Percentiles rank a stretch among this genome's conserved stretches.
Conservation (phyloP, 1,140 invertebrate species). For the Notospermus geniculatus region DNA sequence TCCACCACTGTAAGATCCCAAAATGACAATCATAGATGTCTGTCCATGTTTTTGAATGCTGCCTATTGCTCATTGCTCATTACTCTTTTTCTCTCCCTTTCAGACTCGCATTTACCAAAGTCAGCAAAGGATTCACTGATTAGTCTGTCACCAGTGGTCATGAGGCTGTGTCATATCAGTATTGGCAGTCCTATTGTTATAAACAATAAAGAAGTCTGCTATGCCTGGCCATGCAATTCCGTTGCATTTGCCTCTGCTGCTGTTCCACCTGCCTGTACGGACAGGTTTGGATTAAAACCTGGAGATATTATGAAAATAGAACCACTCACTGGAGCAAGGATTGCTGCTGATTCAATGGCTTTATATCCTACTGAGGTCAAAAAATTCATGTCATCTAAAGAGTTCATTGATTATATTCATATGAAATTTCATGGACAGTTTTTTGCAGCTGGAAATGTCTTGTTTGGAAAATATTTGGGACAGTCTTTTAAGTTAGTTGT, state of each 20-base stretch:
- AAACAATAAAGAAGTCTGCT: slow-evolving; percentile 14
- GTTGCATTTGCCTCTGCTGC: slow-evolving; percentile 16
- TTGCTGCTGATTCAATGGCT: neutral
- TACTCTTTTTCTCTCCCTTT: slow-evolving; percentile 12
- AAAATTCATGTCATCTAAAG: neutral
- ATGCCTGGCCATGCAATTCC: slow-evolving; percentile 24
- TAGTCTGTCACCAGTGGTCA: slow-evolving; percentile 22
- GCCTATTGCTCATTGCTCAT: neutral
- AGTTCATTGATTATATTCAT: neutral
- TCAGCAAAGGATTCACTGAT: slow-evolving; percentile 17
- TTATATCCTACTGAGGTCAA: neutral
- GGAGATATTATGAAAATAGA: slow-evolving; percentile 14
- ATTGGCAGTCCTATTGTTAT: slow-evolving; percentile 29
- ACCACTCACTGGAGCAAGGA: neutral
- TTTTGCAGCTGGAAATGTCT: slow-evolving; percentile 11
- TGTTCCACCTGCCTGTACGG: slow-evolving; percentile 9
- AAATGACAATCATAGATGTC: too few species aligned
- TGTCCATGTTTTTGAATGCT: neutral
- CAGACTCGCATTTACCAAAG: slow-evolving; percentile 8
- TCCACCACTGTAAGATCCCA: too few species aligned
- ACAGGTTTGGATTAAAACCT: neutral
- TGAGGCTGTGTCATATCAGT: slow-evolving; percentile 26
- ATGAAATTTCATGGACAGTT: slow-evolving; percentile 8
- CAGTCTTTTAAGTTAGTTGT: slow-evolving; percentile 3
- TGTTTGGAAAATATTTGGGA: slow-evolving; percentile 1